These are phyloP conservation scores for Tetragnatha versicolor DNA, from an alignment of 1,140 invertebrate genomes.

Conservation along the genomic window DNA sequence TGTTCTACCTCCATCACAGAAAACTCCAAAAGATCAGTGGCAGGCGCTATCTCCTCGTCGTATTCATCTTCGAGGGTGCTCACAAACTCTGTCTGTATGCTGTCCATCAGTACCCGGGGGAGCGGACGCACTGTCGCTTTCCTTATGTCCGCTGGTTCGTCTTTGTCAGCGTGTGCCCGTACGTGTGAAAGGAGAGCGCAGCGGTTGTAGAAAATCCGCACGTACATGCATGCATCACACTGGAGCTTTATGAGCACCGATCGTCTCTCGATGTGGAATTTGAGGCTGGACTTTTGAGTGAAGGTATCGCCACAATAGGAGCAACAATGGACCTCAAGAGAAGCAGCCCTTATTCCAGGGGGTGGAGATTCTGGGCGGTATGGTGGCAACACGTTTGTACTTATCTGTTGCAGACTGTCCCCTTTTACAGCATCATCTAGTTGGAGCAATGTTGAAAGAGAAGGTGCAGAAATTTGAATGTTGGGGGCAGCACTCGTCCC, in stretches of 20 bases:
- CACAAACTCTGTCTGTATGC: constrained; percentile 19
- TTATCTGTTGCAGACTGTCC: constrained; percentile 49
- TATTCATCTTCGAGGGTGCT: constrained; percentile 27
- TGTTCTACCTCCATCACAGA: constrained; percentile 35
- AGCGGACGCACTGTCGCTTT: constrained; percentile 45
- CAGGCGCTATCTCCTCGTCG: neutral
- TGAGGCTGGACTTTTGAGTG: constrained; percentile 59
- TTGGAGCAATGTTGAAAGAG: too few species aligned
- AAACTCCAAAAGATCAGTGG: constrained; percentile 32
- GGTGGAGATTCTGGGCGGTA: constrained; percentile 30
- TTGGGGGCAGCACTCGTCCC: too few species aligned
- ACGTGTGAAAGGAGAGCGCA: constrained; percentile 41
- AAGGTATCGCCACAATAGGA: constrained; percentile 61
- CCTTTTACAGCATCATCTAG: constrained; percentile 22
- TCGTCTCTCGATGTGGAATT: constrained; percentile 58
- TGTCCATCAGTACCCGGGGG: constrained; percentile 50
- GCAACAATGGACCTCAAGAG: constrained; percentile 58
- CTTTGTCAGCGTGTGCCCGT: constrained; percentile 49
- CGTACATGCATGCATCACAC: constrained; percentile 60
- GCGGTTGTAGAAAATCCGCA: constrained; percentile 60
- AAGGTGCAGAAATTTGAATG: too few species aligned
- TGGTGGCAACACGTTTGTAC: constrained; percentile 55
- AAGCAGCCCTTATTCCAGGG: neutral
- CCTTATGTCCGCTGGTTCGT: constrained; percentile 41
- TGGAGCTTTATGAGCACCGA: constrained; percentile 60